Evolutionary conservation across 2,888 invertebrate genomes (phyloP), one percentile per base, ranked within the genome.

Genomic region (Ornithoptera priamus): DNA sequence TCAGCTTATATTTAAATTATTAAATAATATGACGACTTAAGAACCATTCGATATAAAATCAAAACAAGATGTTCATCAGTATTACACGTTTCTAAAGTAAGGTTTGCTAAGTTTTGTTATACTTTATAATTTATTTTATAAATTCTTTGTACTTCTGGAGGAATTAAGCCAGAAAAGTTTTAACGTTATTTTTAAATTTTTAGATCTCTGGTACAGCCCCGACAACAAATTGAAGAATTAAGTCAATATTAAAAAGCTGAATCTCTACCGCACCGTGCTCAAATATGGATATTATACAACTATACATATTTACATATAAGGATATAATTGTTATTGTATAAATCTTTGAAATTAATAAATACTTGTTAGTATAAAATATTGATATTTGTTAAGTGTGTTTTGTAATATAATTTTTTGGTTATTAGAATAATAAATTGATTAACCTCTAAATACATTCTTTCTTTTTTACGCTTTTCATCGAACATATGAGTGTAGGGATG

Each of bases 171-270:
- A 57, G 20, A 57, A 7, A 18, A 20, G 15, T 15, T 62, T 56
- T 50, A 15, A 50, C 1, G 5, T 15, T 50, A 0, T 22, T 60
- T 71, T 71, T 75, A 64, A 56, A 69, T 75, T 78, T 76, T 63
- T 77, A 81, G 81, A 80, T 77, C 75, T 76, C 56, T 77, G 77
- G 77, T 78, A 74, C 70, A 74, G 74, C 63, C 30, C 73, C 20
- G 76, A 78, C 66, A 79, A 80, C 76, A 75, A 71, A 62, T 67
- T 78, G 72, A 75, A 76, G 66, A 68, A 72, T 62, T 69, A 62
- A 69, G 65, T 20, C 20, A 56, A 36, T 17, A 30, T 39, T 22
- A 24, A 42, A 62, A 39, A 15, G 36, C 24, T 24, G 39, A 65
- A 53, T 42, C 15, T 56, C 64, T 64, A 17, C 65, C 57, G 58